A percentile compares a stretch with the other conserved stretches of the same genome.
Conservation (phyloP, 2,113 vertebrate species). For the Oreochromis spilurus region DNA sequence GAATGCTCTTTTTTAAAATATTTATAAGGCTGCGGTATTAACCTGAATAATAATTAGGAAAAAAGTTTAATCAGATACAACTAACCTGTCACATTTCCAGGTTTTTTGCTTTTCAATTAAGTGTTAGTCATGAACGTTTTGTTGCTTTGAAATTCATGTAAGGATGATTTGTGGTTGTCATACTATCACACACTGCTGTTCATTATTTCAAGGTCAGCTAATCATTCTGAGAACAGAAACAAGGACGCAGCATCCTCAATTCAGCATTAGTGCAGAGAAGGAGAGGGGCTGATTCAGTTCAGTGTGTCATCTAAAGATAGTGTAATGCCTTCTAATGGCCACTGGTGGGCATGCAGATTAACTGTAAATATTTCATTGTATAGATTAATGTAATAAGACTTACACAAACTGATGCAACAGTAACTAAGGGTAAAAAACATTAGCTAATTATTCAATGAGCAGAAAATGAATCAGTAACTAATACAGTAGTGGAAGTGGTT, state of each 20-base stretch:
- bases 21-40: neutral
- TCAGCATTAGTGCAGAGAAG: neutral
- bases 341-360: neutral
- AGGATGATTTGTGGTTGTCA: conserved; percentile 6
- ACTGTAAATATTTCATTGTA: neutral
- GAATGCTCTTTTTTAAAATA: neutral
- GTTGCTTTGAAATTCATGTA: neutral
- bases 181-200: conserved; percentile 6
- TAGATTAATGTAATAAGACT: neutral
- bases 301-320: neutral
- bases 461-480: neutral
- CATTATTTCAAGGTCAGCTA: conserved; percentile 36
- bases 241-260: conserved; percentile 8
- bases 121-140: neutral
- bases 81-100: neutral
- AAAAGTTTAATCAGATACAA: neutral
- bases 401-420: neutral
- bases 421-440: neutral
- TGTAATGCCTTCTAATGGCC: neutral
- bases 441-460: neutral
- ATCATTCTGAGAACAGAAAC: conserved; percentile 35
- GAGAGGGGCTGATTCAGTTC: neutral
- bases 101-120: neutral
- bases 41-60: neutral
- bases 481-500: neutral